phyloP scores from a whole-genome alignment of 2,888 invertebrate species.

The Lycia hirtaria region DNA sequence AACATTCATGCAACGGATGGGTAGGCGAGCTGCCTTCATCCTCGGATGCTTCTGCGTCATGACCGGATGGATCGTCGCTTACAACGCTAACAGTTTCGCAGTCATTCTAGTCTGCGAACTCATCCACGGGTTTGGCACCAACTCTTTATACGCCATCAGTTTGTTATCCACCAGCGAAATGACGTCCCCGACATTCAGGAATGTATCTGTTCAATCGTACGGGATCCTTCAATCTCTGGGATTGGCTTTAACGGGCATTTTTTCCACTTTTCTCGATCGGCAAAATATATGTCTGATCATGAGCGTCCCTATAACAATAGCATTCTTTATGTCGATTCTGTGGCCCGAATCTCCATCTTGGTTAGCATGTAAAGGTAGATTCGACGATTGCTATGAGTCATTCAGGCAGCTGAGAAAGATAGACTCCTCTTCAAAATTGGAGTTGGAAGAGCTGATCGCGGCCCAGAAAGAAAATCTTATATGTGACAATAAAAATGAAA shows the following conservation, averaged over 20 bases:
- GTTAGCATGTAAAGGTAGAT: constrained; percentile 41
- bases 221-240: constrained; percentile 12
- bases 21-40: constrained; percentile 1
- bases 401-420: constrained; percentile 41
- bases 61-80: background rate
- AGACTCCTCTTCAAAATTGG: constrained; percentile 19
- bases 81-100: background rate
- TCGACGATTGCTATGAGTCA: constrained; percentile 32
- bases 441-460: constrained; percentile 30
- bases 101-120: background rate
- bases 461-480: constrained; percentile 28
- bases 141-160: background rate
- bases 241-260: background rate
- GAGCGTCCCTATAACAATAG: constrained; percentile 22
- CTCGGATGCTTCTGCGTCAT: background rate
- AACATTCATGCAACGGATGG: constrained; percentile 9
- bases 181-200: background rate
- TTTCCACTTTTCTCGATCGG: constrained; percentile 18
- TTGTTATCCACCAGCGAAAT: background rate
- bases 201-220: constrained; percentile 4
- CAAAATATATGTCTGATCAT: constrained; percentile 28
- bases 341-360: constrained; percentile 44
- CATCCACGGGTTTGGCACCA: background rate
- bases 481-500: background rate
- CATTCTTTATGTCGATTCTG: constrained; percentile 21